Percentiles rank a stretch among this genome's conserved stretches.
Evolutionary conservation across 2,113 vertebrate species (phyloP).

Genomic region (Callopanchax toddi): DNA sequence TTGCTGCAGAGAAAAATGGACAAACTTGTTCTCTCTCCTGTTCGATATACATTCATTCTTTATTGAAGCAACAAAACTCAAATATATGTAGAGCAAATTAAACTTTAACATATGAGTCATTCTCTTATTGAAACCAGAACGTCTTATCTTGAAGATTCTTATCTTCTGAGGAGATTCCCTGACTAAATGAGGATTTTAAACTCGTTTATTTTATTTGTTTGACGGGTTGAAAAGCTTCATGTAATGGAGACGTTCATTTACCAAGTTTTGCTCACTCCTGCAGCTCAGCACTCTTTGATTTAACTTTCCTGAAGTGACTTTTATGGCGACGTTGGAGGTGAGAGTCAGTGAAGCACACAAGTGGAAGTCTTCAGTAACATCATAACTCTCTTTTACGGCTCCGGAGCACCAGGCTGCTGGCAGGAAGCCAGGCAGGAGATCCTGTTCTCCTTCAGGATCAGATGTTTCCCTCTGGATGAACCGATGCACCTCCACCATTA

Average conservation of each 20-base stretch:
- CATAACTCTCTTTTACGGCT: conserved; percentile 51
- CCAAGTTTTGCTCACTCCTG: conserved; percentile 22
- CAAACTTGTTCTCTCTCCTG: too few species aligned
- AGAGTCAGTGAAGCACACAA: conserved; percentile 48
- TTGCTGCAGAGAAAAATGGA: too few species aligned
- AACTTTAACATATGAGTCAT: too few species aligned
- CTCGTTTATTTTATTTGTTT: too few species aligned
- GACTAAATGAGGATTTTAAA: too few species aligned
- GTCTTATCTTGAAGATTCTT: too few species aligned
- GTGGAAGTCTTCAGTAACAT: conserved; percentile 34
- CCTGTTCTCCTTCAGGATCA: conserved; percentile 21
- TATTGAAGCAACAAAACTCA: too few species aligned
- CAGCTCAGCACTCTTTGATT: conserved; percentile 16
- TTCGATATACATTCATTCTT: too few species aligned
- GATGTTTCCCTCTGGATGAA: background rate
- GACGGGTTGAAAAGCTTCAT: background rate
- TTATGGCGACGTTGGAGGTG: conserved; percentile 38
- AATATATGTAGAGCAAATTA: too few species aligned
- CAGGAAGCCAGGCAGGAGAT: conserved; percentile 15
- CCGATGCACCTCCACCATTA: too few species aligned
- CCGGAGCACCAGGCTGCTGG: conserved; percentile 27
- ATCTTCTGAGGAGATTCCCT: too few species aligned
- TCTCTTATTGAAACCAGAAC: too few species aligned
- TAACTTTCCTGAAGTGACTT: conserved; percentile 41
- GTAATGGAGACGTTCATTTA: conserved; percentile 12